These are phyloP conservation scores for Metellina segmentata DNA, from an alignment of 2,888 invertebrate species.

Conservation along the genomic window DNA sequence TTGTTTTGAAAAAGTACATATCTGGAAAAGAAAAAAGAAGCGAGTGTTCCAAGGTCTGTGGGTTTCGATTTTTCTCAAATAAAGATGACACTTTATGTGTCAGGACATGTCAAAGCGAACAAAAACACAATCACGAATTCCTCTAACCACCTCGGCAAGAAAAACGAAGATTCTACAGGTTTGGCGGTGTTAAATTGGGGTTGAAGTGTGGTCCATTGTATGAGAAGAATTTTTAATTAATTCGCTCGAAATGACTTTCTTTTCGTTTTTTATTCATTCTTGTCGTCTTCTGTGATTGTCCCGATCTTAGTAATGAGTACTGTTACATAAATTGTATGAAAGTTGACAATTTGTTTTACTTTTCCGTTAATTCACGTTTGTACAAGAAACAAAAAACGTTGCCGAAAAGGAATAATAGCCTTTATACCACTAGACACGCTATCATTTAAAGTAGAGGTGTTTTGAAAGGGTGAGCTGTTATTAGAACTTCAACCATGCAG, in stretches of 20 bases:
- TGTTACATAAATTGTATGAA: slow-evolving; percentile 40
- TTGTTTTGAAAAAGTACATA: neutral
- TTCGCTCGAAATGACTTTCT: slow-evolving; percentile 13
- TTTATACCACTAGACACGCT: too few relatives aligned
- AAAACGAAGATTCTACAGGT: neutral
- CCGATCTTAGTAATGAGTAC: slow-evolving; percentile 42
- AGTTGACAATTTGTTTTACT: slow-evolving; percentile 18
- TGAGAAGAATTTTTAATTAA: slow-evolving; percentile 62
- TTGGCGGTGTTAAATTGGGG: slow-evolving; percentile 25
- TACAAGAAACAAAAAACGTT: too few relatives aligned
- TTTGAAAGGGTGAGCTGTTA: too few relatives aligned
- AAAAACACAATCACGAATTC: slow-evolving; percentile 37
- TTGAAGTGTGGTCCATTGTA: slow-evolving; percentile 24
- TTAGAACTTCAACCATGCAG: too few relatives aligned
- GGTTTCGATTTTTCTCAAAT: neutral
- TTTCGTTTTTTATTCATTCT: neutral
- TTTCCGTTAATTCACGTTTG: too few relatives aligned
- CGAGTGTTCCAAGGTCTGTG: neutral
- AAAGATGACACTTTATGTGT: slow-evolving; percentile 3
- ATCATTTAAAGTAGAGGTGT: too few relatives aligned
- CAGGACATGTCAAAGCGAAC: slow-evolving; percentile 11
- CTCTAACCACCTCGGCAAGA: neutral
- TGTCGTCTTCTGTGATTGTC: neutral
- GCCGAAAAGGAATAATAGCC: too few relatives aligned
- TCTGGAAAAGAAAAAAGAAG: neutral